Percentiles rank a stretch among this genome's conserved stretches.
phyloP scores from a whole-genome alignment of 23 tunicate species.

The Pegea sp. region DNA sequence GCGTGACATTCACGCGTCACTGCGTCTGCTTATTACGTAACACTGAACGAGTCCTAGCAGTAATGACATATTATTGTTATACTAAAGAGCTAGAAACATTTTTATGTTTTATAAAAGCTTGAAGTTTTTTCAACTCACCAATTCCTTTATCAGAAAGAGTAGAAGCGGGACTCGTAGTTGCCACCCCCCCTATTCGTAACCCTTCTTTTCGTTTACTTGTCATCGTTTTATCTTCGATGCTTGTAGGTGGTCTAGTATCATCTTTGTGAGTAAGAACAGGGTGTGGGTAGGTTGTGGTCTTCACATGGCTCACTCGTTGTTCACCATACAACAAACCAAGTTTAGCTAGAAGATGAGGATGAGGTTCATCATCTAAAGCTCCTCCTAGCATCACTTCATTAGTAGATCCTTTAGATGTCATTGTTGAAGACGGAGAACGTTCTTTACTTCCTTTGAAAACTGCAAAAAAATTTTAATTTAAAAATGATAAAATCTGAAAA shows the following conservation, averaged over 20 bases:
- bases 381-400: too few species aligned
- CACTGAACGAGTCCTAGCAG: too few species aligned
- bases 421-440: too few species aligned
- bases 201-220: too few species aligned
- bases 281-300: conserved; percentile 59
- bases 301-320: conserved; percentile 52
- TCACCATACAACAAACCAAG: conserved; percentile 38
- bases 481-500: too few species aligned
- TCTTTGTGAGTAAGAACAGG: conserved; percentile 40
- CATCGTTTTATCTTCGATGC: conserved; percentile 22
- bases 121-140: conserved; percentile 17
- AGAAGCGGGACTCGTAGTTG: conserved; percentile 73
- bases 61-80: neutral
- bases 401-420: too few species aligned
- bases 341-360: conserved; percentile 33
- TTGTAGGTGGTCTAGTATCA: too few species aligned
- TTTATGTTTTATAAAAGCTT: neutral
- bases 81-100: neutral
- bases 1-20: neutral
- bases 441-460: too few species aligned
- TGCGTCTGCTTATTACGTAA: too few species aligned
- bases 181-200: neutral
- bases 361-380: conserved; percentile 9
- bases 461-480: too few species aligned
- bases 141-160: conserved; percentile 90